Conservation (phyloP, 2,797 vertebrate genomes). For the Acrocephalus scirpaceus region DNA sequence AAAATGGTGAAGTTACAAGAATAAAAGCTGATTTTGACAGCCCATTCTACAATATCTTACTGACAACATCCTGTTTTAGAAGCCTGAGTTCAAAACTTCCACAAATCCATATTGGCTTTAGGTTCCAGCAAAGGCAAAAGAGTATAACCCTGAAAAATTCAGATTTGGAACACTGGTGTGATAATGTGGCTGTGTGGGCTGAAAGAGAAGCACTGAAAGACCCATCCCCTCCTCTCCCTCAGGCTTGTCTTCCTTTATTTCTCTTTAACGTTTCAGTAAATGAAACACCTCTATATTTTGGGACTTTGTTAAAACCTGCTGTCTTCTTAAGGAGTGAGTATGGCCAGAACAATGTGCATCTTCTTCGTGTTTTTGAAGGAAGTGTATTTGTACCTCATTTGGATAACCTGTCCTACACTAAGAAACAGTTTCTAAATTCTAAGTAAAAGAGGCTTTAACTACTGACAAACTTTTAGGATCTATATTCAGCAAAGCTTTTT, state of each 20-base stretch:
- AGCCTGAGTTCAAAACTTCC: neutral
- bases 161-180: neutral
- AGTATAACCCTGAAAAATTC: neutral
- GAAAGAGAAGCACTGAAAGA: slow-evolving; percentile 55
- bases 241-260: slow-evolving; percentile 6
- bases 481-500: neutral
- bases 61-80: neutral
- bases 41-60: neutral
- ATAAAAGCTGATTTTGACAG: neutral
- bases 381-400: neutral
- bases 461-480: neutral
- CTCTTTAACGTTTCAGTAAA: slow-evolving; percentile 4
- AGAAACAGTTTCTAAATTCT: neutral
- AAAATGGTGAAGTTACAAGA: neutral
- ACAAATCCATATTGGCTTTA: neutral
- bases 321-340: neutral
- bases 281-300: neutral
- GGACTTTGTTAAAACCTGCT: neutral
- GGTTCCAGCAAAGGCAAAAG: neutral
- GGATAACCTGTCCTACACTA: neutral
- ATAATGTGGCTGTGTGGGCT: neutral
- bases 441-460: neutral
- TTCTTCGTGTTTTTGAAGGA: neutral
- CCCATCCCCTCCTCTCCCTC: neutral
- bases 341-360: fast-evolving